Conservation (phyloP, 2,888 invertebrate genomes). For the Ischnus inquisitorius region DNA sequence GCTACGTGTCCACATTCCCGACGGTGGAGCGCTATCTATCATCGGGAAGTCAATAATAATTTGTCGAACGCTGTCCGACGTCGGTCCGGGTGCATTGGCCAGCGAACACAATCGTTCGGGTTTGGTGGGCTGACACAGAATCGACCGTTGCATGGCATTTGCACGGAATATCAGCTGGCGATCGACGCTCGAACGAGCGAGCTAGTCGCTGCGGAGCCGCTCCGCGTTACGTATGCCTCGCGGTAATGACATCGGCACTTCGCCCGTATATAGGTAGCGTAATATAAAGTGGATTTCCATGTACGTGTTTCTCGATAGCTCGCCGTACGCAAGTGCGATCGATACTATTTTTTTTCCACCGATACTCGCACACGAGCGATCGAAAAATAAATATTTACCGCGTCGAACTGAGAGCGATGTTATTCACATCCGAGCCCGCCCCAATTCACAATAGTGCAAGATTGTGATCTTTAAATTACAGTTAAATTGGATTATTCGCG, state of each 20-base stretch:
- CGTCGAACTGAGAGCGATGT: not conserved
- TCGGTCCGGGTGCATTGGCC: slow-evolving; percentile 49
- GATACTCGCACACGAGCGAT: no score
- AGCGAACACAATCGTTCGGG: slow-evolving; percentile 1
- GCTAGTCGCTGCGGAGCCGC: slow-evolving; percentile 11
- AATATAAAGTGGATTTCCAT: not conserved
- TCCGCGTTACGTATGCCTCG: slow-evolving; percentile 3
- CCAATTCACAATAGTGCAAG: no score
- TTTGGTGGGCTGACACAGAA: not conserved
- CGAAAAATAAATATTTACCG: not conserved
- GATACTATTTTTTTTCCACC: not conserved
- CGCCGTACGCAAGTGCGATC: not conserved
- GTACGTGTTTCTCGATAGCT: not conserved
- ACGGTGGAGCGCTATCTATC: slow-evolving; percentile 22
- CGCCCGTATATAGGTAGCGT: not conserved
- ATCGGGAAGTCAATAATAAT: slow-evolving; percentile 72
- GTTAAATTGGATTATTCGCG: no score
- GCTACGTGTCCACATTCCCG: not conserved
- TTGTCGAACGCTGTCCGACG: slow-evolving; percentile 66
- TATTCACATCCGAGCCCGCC: no score
- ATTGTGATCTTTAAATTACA: no score
- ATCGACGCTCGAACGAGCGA: slow-evolving; percentile 46
- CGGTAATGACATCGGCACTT: slow-evolving; percentile 1
- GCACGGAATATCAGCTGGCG: slow-evolving; percentile 60
- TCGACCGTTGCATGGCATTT: slow-evolving; percentile 39